Evolutionary conservation across 37 sponge, comb jelly and placozoan species (phyloP).

Genomic region (Hormiphora californensis): DNA sequence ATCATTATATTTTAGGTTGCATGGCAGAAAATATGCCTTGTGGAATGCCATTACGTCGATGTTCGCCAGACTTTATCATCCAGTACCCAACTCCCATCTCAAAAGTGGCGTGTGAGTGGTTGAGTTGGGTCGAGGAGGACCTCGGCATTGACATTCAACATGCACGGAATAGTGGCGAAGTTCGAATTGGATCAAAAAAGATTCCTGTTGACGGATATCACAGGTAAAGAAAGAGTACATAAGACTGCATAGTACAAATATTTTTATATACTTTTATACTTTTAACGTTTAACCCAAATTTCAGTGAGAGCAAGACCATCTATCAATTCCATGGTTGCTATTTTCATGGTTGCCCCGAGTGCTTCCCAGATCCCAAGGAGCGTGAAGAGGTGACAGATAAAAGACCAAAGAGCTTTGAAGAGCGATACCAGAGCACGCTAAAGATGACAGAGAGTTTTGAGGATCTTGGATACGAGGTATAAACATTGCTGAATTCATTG

Average conservation of each 20-base stretch:
- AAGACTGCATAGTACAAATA: neutral
- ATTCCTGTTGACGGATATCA: neutral
- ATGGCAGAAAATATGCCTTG: neutral
- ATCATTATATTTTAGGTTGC: neutral
- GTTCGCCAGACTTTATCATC: neutral
- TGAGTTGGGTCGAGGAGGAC: neutral
- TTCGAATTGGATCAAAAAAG: neutral
- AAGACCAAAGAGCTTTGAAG: no score
- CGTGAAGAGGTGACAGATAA: no score
- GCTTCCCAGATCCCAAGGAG: no score
- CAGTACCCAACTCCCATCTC: neutral
- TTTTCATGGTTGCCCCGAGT: no score
- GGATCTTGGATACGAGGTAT: no score
- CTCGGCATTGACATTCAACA: neutral
- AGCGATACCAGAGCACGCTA: no score
- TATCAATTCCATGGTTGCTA: constrained; percentile 27
- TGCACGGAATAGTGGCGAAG: neutral
- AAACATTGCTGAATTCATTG: no score
- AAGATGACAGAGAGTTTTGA: no score
- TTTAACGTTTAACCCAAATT: no score
- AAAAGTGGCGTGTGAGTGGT: neutral
- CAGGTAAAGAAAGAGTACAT: neutral
- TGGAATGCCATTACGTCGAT: neutral
- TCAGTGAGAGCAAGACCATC: neutral
- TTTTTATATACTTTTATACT: neutral